Evolutionary conservation across 2,888 invertebrate genomes (phyloP).

Genomic region (Latrodectus elegans): DNA sequence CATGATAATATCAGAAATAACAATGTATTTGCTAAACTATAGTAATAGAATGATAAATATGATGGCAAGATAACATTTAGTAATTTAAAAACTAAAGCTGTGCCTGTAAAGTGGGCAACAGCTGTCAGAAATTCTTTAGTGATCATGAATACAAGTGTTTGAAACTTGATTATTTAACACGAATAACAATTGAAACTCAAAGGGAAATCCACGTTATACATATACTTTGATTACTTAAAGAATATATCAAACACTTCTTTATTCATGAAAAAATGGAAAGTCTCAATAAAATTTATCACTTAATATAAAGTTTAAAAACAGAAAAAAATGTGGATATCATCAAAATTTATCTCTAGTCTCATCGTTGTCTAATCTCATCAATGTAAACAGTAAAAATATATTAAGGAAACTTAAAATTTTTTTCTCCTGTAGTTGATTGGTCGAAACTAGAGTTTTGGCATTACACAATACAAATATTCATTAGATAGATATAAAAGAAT

Average conservation of each 20-base stretch:
- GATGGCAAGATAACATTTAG: background rate
- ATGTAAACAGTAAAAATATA: no score
- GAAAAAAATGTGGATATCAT: background rate
- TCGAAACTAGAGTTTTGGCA: no score
- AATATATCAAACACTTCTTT: background rate
- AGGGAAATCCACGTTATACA: background rate
- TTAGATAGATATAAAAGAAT: no score
- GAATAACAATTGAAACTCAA: no score
- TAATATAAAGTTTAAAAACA: background rate
- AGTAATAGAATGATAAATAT: background rate
- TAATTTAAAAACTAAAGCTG: background rate
- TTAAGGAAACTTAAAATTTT: no score
- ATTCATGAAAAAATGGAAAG: background rate
- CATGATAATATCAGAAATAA: background rate
- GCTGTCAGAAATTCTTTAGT: background rate
- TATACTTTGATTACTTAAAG: background rate
- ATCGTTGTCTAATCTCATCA: no score
- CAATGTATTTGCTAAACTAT: background rate
- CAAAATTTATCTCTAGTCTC: no score
- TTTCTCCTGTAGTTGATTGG: no score
- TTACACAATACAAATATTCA: no score
- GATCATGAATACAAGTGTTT: no score
- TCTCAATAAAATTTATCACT: background rate
- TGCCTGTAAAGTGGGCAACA: background rate
- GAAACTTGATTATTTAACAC: background rate